These are phyloP conservation scores for Taurulus bubalis DNA, from an alignment of 2,113 vertebrate species.

Conservation along the genomic window DNA sequence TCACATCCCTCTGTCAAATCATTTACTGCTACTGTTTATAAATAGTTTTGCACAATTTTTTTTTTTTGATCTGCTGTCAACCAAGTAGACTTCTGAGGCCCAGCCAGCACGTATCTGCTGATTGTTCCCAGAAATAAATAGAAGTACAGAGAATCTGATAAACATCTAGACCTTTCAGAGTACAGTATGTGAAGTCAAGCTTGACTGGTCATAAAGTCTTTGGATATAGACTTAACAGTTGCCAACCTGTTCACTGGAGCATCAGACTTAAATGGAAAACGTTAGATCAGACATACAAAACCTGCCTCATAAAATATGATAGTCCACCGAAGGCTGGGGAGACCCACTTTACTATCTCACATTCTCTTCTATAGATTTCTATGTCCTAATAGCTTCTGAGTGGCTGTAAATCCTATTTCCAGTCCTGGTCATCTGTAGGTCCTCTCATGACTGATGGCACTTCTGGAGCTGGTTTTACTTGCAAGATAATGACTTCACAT, in stretches of 20 bases:
- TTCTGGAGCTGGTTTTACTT: not conserved
- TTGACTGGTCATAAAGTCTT: not conserved
- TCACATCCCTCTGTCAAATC: slow-evolving; percentile 11
- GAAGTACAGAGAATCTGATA: slow-evolving; percentile 4
- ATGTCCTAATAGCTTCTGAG: slow-evolving; percentile 5
- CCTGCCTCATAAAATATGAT: slow-evolving; percentile 13
- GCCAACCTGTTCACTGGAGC: not conserved
- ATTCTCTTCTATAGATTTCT: not conserved
- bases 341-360: slow-evolving; percentile 21
- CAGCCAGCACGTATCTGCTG: not conserved
- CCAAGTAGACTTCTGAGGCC: not conserved
- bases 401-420: slow-evolving; percentile 29
- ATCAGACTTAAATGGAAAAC: slow-evolving; percentile 36
- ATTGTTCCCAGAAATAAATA: slow-evolving; percentile 30
- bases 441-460: not conserved
- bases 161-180: slow-evolving; percentile 11
- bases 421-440: slow-evolving; percentile 5
- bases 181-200: slow-evolving; percentile 14
- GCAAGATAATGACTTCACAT: slow-evolving; percentile 16
- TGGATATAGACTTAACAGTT: not conserved
- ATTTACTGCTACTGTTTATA: slow-evolving; percentile 12
- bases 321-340: slow-evolving; percentile 25
- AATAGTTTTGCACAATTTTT: slow-evolving; percentile 15
- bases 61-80: not conserved
- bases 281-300: slow-evolving; percentile 10